A percentile compares a stretch with the other conserved stretches of the same genome.
Conservation (phyloP, 2,797 vertebrate species). For the Streptopelia turtur region DNA sequence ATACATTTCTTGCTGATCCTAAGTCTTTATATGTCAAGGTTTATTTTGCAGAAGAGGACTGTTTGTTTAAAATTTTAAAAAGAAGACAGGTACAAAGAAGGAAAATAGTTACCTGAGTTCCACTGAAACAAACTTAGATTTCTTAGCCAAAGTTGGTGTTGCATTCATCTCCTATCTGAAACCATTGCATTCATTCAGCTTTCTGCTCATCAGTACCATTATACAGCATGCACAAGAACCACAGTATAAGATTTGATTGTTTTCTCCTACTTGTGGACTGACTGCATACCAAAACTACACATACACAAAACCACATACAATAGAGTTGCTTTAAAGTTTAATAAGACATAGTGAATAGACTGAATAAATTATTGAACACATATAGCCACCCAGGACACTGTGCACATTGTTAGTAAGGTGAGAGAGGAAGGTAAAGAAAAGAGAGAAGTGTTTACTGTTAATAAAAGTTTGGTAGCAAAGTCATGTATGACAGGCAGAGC, state of each 20-base stretch:
- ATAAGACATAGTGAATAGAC: background rate
- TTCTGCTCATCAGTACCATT: background rate
- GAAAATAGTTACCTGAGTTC: background rate
- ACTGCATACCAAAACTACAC: background rate
- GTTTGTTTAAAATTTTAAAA: background rate
- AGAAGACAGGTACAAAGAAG: background rate
- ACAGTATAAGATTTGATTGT: background rate
- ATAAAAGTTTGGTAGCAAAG: background rate
- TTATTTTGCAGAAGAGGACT: background rate
- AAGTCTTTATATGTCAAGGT: background rate
- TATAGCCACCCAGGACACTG: background rate
- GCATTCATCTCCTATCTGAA: background rate
- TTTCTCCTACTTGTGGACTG: background rate
- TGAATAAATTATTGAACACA: background rate
- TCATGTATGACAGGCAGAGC: background rate
- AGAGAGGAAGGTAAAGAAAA: background rate
- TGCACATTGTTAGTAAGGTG: background rate
- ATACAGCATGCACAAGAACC: background rate
- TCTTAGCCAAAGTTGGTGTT: background rate
- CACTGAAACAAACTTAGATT: background rate
- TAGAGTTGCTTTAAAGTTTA: constrained; percentile 39
- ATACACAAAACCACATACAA: background rate
- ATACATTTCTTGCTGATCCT: background rate
- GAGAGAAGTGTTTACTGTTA: background rate
- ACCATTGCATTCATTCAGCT: background rate